These are phyloP conservation scores for Cirrhinus molitorella DNA, from an alignment of 2,797 vertebrate species.

Conservation along the genomic window DNA sequence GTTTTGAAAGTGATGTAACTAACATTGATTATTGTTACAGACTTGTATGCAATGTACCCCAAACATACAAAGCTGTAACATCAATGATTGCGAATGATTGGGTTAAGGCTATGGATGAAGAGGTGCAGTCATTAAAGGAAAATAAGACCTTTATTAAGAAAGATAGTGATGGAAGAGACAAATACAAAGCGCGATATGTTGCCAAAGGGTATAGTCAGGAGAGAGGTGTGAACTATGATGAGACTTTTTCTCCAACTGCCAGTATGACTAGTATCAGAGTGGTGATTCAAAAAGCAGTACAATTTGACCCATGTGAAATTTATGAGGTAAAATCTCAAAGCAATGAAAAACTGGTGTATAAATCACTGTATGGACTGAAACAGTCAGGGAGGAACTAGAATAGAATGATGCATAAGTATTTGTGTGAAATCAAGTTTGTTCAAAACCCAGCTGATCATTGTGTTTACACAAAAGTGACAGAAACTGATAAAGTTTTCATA, in stretches of 20 bases:
- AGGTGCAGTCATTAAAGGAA: neutral
- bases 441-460: neutral
- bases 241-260: slow-evolving; percentile 21
- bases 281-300: neutral
- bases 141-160: neutral
- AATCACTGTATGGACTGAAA: neutral
- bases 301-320: too few relatives aligned
- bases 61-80: too few relatives aligned
- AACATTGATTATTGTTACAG: too few relatives aligned
- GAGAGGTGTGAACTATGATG: neutral
- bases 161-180: neutral
- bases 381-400: neutral
- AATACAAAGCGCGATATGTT: neutral
- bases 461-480: slow-evolving; percentile 1
- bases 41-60: too few relatives aligned
- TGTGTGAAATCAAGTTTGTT: slow-evolving; percentile 11
- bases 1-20: too few relatives aligned
- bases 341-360: neutral
- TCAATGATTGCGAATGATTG: neutral
- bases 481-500: slow-evolving; percentile 4
- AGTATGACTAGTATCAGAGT: neutral
- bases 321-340: slow-evolving; percentile 4
- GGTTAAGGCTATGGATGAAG: neutral
- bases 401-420: neutral
- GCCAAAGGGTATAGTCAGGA: neutral